A percentile compares a stretch with the other conserved stretches of the same genome.
Conservation (phyloP, 2,888 invertebrate genomes). For the Druceiella hillmani region DNA sequence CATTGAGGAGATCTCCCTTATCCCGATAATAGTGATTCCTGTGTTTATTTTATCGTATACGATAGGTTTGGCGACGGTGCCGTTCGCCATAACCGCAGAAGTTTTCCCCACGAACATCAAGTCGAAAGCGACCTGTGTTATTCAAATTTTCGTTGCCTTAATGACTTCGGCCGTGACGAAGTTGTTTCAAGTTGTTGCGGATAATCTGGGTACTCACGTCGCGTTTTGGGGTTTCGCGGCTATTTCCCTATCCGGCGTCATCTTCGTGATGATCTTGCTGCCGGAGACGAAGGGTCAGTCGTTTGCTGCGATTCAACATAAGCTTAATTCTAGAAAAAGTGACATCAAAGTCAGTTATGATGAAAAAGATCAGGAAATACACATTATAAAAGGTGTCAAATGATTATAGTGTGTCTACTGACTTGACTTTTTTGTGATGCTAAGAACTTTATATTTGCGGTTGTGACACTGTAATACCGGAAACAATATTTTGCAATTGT, state of each 20-base stretch:
- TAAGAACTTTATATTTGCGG: too few species aligned
- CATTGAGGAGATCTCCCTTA: constrained; percentile 44
- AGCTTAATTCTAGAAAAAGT: constrained; percentile 36
- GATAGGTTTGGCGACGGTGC: constrained; percentile 57
- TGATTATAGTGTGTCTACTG: too few species aligned
- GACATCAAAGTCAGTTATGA: too few species aligned
- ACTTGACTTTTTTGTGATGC: too few species aligned
- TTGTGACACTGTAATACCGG: too few species aligned
- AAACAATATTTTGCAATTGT: too few species aligned
- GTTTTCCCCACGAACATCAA: constrained; percentile 59
- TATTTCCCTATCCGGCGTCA: constrained; percentile 45
- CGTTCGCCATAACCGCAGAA: constrained; percentile 58
- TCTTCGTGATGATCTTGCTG: constrained; percentile 47
- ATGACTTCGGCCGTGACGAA: constrained; percentile 56
- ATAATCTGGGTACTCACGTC: constrained; percentile 45
- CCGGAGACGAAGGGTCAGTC: constrained; percentile 60
- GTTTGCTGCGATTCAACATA: constrained; percentile 53
- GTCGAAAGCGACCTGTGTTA: constrained; percentile 58
- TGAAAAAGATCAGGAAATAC: too few species aligned
- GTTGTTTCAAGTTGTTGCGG: constrained; percentile 50
- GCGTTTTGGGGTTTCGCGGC: constrained; percentile 53
- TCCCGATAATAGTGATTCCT: constrained; percentile 54
- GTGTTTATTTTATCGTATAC: constrained; percentile 58
- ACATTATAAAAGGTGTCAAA: too few species aligned
- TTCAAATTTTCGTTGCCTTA: constrained; percentile 54